Base-by-base conservation (phyloP, 2,797 vertebrate species). In the Chrysocyon brachyurus region DNA sequence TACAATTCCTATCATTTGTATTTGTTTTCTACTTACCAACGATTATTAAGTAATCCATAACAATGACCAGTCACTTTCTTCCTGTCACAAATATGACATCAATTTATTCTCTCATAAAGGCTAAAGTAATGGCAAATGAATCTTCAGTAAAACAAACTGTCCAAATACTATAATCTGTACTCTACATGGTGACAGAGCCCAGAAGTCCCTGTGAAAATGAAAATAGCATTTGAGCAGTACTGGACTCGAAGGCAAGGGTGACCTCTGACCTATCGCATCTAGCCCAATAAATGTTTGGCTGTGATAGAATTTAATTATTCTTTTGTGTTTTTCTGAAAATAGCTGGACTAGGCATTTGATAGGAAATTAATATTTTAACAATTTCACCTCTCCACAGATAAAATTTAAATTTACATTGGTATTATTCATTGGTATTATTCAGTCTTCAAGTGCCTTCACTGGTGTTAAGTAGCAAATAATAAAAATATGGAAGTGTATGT, bases 41-140 rank as follows among this genome's bases (percentile, higher is more conserved):
- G 68, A 94, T 98, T 97, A 98, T 98, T 98, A 98, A 97, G 79
- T 70, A 97, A 98, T 98, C 82, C 78, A 91, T 97, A 98, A 97
- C 24, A 96, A 91, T 96, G 75, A 96, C 91, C 96, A 95, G 40
- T 94, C 87, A 90, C 54, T 96, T 96, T 93, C 8, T 93, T 96
- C 91, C 78, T 81, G 75, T 96, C 93, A 92, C 94, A 98, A 97
- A 97, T 92, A 88, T 6, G 64, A 56, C 61, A 96, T 87, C 36
- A 79, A 70, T 97, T 97, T 97, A 82, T 95, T 93, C 46, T 96
- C 79, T 82, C 90, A 66, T 79, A 66, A 83, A 46, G 2, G 33
- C 59, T 84, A 98, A 97, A 68, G 26, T 96, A 72, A 83, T 33
- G 92, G 36, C 15, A 91, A 94, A 95, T 81, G 57, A 90, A 81